A percentile compares a stretch with the other conserved stretches of the same genome.
Conservation (phyloP, 2,113 vertebrate genomes). For the Paramisgurnus dabryanus region DNA sequence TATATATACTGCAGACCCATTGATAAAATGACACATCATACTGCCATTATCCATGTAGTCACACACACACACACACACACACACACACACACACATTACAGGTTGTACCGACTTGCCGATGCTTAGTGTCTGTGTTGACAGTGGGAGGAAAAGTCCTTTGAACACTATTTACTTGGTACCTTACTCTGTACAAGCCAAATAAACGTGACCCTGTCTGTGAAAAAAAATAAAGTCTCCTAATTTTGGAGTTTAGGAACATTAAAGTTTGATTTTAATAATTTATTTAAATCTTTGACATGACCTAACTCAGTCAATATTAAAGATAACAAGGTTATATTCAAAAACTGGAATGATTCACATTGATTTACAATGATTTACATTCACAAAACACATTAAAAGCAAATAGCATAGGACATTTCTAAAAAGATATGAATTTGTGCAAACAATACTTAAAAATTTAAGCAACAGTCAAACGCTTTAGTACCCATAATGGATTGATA, state of each 20-base stretch:
- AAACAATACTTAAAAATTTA: background rate
- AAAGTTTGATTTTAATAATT: too few relatives aligned
- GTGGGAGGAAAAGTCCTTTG: background rate
- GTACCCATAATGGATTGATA: background rate
- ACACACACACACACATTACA: conserved; percentile 16
- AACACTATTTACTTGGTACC: background rate
- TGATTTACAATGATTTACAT: background rate
- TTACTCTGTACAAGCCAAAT: background rate
- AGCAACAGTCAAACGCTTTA: too few relatives aligned
- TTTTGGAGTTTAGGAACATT: too few relatives aligned
- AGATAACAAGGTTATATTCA: too few relatives aligned
- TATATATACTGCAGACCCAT: conserved; percentile 34
- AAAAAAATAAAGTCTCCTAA: too few relatives aligned
- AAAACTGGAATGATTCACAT: background rate
- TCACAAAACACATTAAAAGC: background rate
- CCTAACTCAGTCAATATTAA: too few relatives aligned
- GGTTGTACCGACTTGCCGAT: background rate
- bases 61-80: conserved; percentile 28
- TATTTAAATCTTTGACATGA: too few relatives aligned
- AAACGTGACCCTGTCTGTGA: background rate
- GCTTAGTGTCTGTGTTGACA: background rate
- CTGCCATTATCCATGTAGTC: conserved; percentile 9
- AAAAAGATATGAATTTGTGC: background rate
- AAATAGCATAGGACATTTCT: background rate
- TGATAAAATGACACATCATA: conserved; percentile 24